A percentile compares a stretch with the other conserved stretches of the same genome.
phyloP scores from a whole-genome alignment of 2,888 invertebrate genomes.

The Cantharis rustica region DNA sequence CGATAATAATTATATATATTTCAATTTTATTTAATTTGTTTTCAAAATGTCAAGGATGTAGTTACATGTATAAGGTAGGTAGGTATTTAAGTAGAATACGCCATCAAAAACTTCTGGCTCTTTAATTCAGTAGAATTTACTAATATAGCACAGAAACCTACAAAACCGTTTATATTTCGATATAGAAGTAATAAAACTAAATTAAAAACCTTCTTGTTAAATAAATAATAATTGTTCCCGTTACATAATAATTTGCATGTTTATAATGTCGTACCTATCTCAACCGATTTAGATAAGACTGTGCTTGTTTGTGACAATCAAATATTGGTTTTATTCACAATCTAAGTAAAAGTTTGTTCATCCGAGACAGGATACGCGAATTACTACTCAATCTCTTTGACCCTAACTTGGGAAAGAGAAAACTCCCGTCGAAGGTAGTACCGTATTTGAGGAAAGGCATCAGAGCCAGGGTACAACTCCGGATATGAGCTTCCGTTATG shows the following conservation, averaged over 20 bases:
- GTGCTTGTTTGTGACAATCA: not conserved
- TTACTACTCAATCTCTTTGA: constrained; percentile 43
- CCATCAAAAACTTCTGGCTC: too few species aligned
- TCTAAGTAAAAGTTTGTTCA: constrained; percentile 38
- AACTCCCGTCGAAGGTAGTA: constrained; percentile 27
- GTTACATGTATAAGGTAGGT: too few species aligned
- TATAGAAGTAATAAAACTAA: not conserved
- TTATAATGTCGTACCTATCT: constrained; percentile 29
- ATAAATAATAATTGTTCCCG: constrained; percentile 27
- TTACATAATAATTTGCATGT: constrained; percentile 37
- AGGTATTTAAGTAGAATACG: too few species aligned
- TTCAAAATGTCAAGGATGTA: too few species aligned
- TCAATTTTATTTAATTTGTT: too few species aligned
- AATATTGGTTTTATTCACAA: constrained; percentile 28
- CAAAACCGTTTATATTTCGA: not conserved
- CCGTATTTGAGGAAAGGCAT: constrained; percentile 31
- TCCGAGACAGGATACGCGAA: constrained; percentile 43
- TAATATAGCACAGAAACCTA: not conserved
- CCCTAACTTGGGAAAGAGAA: constrained; percentile 32
- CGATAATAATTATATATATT: too few species aligned
- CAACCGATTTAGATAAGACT: constrained; percentile 20
- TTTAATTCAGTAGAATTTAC: too few species aligned
- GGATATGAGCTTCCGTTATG: constrained; percentile 88
- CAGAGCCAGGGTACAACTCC: constrained; percentile 53
- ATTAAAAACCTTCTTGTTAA: not conserved